A percentile compares a stretch with the other conserved stretches of the same genome.
Evolutionary conservation across 2,888 invertebrate species (phyloP).

Genomic region (Maniola hyperantus): DNA sequence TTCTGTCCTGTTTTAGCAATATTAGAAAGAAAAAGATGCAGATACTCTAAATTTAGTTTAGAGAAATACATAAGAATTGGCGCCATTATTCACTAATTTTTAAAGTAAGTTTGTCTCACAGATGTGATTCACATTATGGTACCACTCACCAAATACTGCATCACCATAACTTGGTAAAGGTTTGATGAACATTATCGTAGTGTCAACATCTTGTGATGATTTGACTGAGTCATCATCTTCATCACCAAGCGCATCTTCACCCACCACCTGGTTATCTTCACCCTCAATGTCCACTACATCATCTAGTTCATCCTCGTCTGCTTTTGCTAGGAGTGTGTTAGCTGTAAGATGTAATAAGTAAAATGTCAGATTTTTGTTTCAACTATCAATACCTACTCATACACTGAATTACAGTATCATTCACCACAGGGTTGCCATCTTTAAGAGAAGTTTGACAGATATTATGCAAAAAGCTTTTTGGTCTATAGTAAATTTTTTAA

Average conservation of each 20-base stretch:
- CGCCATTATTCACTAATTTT: no score
- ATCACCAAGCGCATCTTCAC: constrained; percentile 85
- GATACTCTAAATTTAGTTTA: no score
- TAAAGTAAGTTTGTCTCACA: no score
- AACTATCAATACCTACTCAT: no score
- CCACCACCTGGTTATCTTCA: constrained; percentile 84
- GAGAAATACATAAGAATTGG: no score
- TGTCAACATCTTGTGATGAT: constrained; percentile 95
- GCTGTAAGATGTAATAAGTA: constrained; percentile 53
- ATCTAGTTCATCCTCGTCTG: constrained; percentile 87
- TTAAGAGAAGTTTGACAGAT: no score
- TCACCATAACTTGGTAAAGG: constrained; percentile 85
- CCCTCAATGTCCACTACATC: constrained; percentile 87
- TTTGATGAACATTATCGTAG: constrained; percentile 94
- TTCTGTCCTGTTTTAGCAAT: no score
- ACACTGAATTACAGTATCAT: no score
- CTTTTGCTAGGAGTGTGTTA: constrained; percentile 78
- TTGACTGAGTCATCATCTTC: constrained; percentile 84
- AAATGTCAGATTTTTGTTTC: neutral
- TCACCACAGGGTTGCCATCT: no score
- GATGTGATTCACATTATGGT: neutral
- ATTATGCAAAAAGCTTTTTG: no score
- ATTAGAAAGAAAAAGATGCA: no score
- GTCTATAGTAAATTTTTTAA: no score
- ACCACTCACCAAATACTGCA: constrained; percentile 84